A percentile compares a stretch with the other conserved stretches of the same genome.
phyloP scores from a whole-genome alignment of 2,888 invertebrate genomes.

The Drosophila borealis region DNA sequence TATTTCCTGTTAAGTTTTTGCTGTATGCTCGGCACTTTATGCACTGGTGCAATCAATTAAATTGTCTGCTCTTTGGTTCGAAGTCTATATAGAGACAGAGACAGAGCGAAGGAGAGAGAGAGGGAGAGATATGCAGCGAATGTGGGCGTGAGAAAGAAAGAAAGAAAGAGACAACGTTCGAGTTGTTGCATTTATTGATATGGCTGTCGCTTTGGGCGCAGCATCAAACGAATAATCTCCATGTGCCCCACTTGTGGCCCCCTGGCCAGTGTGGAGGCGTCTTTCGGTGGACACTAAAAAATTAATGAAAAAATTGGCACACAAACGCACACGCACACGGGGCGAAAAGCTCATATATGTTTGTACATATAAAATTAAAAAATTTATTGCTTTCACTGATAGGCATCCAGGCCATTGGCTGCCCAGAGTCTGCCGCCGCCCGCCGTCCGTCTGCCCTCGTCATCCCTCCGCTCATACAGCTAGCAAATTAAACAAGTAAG shows the following conservation, averaged over 20 bases:
- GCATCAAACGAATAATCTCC: conserved; percentile 44
- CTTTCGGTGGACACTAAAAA: conserved; percentile 65
- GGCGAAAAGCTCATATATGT: background rate
- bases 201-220: conserved; percentile 33
- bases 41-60: conserved; percentile 58
- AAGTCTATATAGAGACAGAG: conserved; percentile 6
- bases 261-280: background rate
- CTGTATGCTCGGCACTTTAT: background rate
- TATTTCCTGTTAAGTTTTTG: conserved; percentile 22
- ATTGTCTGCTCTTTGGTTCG: conserved; percentile 38
- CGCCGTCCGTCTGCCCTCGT: conserved; percentile 1
- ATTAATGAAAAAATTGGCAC: conserved; percentile 74
- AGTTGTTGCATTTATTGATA: conserved; percentile 40
- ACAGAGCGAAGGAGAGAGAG: background rate
- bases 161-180: no score
- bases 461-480: conserved; percentile 9
- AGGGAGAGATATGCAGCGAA: background rate
- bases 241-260: conserved; percentile 10
- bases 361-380: conserved; percentile 73
- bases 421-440: conserved; percentile 18
- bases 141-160: no score
- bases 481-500: conserved; percentile 55
- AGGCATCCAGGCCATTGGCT: conserved; percentile 66
- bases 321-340: conserved; percentile 9
- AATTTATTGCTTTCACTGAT: conserved; percentile 78